A percentile compares a stretch with the other conserved stretches of the same genome.
These are phyloP conservation scores for Onychomys leucogaster DNA, from an alignment of 2,797 vertebrate genomes.

Conservation along the genomic window DNA sequence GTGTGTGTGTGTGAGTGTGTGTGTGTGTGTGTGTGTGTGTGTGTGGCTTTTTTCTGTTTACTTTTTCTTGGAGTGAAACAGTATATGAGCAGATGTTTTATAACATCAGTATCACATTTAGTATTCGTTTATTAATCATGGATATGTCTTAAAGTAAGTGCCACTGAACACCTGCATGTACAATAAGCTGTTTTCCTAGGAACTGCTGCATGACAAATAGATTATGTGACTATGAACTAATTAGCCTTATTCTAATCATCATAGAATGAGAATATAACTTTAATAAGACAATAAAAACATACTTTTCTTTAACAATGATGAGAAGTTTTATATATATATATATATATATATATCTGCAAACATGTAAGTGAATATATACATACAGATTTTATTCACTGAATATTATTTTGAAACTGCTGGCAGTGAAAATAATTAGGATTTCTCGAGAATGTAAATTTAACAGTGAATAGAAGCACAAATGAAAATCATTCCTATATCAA, in stretches of 20 bases:
- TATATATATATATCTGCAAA: neutral
- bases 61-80: neutral
- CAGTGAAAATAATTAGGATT: neutral
- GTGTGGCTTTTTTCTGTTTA: conserved; percentile 53
- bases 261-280: neutral
- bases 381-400: neutral
- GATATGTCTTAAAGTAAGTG: neutral
- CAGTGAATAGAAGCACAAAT: neutral
- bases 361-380: neutral
- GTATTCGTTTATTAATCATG: neutral
- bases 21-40: neutral
- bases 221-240: conserved; percentile 9
- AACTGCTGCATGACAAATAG: neutral
- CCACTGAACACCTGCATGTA: neutral
- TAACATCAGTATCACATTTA: neutral
- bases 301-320: neutral
- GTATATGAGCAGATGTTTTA: conserved; percentile 46
- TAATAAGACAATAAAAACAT: neutral
- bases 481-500: neutral
- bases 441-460: neutral
- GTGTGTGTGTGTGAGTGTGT: neutral
- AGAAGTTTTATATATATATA: neutral
- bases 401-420: neutral
- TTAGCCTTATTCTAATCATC: neutral
- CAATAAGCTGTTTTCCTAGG: conserved; percentile 36